phyloP scores from a whole-genome alignment of 2,113 vertebrate genomes.

The Lagopus muta region DNA sequence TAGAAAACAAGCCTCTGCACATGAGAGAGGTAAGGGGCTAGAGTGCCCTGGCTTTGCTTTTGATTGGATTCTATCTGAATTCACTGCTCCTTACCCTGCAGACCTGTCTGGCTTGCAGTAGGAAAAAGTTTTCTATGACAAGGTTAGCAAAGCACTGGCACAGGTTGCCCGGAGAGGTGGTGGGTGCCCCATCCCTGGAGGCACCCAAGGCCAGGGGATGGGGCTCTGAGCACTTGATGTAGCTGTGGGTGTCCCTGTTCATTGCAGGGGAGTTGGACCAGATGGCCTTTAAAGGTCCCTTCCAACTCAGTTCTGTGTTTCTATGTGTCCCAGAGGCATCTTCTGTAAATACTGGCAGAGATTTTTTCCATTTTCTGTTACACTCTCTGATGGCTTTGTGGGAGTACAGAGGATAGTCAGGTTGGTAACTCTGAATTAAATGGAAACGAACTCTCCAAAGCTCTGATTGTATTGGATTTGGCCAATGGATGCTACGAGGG shows the following conservation, averaged over 20 bases:
- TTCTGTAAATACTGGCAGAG: neutral
- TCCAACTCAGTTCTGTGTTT: too few species aligned
- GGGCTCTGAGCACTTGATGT: too few species aligned
- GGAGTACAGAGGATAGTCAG: neutral
- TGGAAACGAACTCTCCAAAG: neutral
- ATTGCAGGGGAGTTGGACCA: too few species aligned
- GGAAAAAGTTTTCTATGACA: too few species aligned
- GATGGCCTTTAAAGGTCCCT: too few species aligned
- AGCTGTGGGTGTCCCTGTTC: too few species aligned
- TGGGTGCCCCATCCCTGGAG: too few species aligned
- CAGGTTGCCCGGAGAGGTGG: too few species aligned
- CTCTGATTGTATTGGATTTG: neutral
- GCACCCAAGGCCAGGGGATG: too few species aligned
- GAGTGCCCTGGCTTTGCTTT: neutral
- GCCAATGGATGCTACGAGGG: neutral
- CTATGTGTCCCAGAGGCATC: neutral
- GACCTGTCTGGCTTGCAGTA: neutral
- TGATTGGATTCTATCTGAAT: neutral
- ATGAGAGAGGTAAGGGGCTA: neutral
- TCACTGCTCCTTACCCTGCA: neutral
- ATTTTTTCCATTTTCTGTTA: neutral
- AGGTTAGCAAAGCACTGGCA: too few species aligned
- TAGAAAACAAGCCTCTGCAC: neutral
- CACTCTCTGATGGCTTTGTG: fast-evolving
- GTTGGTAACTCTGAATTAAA: neutral